Conservation (phyloP, 2,888 invertebrate genomes). For the Aleiodes testaceus region DNA sequence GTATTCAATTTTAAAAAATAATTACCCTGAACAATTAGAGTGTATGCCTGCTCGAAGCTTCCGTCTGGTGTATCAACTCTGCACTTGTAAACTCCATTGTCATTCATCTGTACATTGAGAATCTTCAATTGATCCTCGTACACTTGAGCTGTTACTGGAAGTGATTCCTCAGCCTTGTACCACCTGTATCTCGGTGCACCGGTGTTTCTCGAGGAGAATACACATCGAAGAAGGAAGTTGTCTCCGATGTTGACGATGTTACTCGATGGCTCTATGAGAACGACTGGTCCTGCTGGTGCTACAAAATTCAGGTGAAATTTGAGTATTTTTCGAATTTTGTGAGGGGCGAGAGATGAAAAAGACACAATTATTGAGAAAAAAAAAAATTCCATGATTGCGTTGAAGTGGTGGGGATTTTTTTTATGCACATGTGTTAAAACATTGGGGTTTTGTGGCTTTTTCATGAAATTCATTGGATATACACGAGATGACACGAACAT, state of each 20-base stretch:
- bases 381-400: no score
- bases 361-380: conserved; percentile 17
- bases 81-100: conserved; percentile 82
- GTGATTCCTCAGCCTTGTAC: conserved; percentile 76
- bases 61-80: conserved; percentile 76
- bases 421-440: neutral
- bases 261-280: conserved; percentile 69
- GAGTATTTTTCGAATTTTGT: neutral
- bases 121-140: conserved; percentile 77
- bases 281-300: conserved; percentile 61
- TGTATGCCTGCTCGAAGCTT: conserved; percentile 76
- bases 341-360: neutral
- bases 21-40: conserved; percentile 77
- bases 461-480: neutral
- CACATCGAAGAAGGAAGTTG: conserved; percentile 79
- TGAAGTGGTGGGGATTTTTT: neutral
- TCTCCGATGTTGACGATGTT: conserved; percentile 77
- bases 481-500: conserved; percentile 9
- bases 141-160: conserved; percentile 78
- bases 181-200: conserved; percentile 72
- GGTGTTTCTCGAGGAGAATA: conserved; percentile 74
- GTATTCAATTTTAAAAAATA: neutral
- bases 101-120: conserved; percentile 75
- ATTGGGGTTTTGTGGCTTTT: conserved; percentile 13
- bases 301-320: conserved; percentile 45